phyloP scores from a whole-genome alignment of 2,797 vertebrate genomes.

The Anniella stebbinsi region DNA sequence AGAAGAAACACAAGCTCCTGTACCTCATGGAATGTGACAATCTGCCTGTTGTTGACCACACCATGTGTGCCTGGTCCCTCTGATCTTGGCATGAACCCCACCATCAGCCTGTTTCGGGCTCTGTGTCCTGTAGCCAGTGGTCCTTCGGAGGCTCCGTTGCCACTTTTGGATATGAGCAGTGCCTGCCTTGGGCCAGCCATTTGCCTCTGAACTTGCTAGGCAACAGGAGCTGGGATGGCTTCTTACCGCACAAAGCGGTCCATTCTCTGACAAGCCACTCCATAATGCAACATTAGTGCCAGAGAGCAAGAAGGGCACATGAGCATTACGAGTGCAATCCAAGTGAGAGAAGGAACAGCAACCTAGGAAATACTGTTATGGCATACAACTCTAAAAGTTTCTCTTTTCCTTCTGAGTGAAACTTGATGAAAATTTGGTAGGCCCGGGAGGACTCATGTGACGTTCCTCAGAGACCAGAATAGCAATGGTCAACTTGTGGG shows the following conservation, averaged over 20 bases:
- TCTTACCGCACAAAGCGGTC: not conserved
- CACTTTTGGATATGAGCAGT: not conserved
- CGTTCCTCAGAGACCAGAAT: not conserved
- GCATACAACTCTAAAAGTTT: not conserved
- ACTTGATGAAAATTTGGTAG: not conserved
- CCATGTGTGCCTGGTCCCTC: not conserved
- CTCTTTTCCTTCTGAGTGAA: not conserved
- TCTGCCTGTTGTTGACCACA: not conserved
- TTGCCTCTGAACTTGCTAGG: not conserved
- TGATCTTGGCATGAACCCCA: not conserved
- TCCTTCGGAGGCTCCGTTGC: not conserved
- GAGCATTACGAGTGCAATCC: not conserved
- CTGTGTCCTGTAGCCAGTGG: not conserved
- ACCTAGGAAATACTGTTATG: not conserved
- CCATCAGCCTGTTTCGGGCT: not conserved
- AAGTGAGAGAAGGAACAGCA: not conserved
- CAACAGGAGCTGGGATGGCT: too few relatives aligned
- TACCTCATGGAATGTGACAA: not conserved
- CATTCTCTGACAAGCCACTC: not conserved
- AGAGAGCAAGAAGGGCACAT: not conserved
- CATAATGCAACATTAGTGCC: not conserved
- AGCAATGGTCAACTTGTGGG: not conserved
- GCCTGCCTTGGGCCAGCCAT: not conserved
- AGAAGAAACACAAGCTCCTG: not conserved
- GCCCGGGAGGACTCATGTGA: not conserved